Evolutionary conservation across 2,113 vertebrate genomes (phyloP), one percentile per base, ranked within the genome.

Genomic region (Capreolus pygargus): DNA sequence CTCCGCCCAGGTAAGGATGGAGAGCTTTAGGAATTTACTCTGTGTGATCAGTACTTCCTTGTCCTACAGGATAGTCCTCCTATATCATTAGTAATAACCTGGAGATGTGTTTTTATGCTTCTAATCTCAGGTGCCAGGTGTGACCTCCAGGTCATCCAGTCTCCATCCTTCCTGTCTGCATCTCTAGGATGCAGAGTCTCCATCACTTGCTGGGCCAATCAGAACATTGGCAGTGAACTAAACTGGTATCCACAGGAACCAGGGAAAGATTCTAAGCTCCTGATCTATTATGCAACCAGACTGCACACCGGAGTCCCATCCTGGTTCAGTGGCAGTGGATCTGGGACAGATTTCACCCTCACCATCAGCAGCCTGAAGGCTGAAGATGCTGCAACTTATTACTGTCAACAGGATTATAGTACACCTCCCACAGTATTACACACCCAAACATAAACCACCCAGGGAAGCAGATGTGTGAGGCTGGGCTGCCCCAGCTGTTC

Each of bases 151-250:
- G 6, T 96, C 61, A 96, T 43, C n/a, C 95, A 96, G 74, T 91
- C 88, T 50, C 89, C 86, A 82, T 2, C 57, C 2, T 60, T 21
- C 9, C 2, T 91, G 7, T 27, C 81, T 6, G 36, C 50, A 10
- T 50, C 39, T 39, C 4, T 11, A 30, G 89, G 64, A 16, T 13
- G 12, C 3, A 79, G 0, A 19, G 89, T 88, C 67, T 89, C 39
- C 25, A 47, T 91, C 7, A 16, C 52, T 11, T 98, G 96, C 45
- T 6, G 0, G 30, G 19, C 87, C 1, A 95, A 33, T 13, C 28
- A 30, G 45, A n/a, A 0, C 2, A 0, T 60, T 23, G 2, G 12
- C 1, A 9, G 0, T 0, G 0, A 0, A 0, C 45, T 89, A 55
- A 1, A 14, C 10, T 93, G 55, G 81, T 88, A 70, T 47, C 93